Percentiles rank a stretch among this genome's conserved stretches.
phyloP scores from a whole-genome alignment of 2,797 vertebrate species.

The Cichlasoma orientale region DNA sequence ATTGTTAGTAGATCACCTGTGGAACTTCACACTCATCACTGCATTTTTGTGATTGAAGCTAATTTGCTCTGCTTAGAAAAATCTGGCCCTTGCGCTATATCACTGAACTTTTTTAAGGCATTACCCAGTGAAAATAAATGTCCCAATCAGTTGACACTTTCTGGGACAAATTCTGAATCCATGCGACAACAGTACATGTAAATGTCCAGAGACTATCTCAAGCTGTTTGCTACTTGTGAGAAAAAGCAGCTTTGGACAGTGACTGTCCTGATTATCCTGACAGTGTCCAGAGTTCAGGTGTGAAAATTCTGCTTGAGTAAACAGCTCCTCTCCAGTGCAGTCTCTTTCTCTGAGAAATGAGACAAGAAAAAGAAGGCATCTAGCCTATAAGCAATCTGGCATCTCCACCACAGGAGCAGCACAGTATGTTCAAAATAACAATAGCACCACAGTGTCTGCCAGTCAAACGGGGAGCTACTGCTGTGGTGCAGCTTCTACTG shows the following conservation, averaged over 20 bases:
- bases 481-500: conserved; percentile 55
- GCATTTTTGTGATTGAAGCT: no score
- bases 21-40: no score
- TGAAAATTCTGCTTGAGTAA: conserved; percentile 15
- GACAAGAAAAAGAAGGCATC: conserved; percentile 23
- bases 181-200: background rate
- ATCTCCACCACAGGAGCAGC: conserved; percentile 60
- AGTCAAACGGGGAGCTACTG: conserved; percentile 49
- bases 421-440: conserved; percentile 77
- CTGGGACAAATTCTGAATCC: background rate
- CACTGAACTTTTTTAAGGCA: background rate
- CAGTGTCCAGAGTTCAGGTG: background rate
- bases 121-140: background rate
- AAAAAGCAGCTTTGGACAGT: background rate
- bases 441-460: conserved; percentile 57
- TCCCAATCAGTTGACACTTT: background rate
- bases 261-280: background rate
- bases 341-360: conserved; percentile 16
- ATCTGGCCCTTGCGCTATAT: background rate
- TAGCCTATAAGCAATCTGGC: conserved; percentile 43
- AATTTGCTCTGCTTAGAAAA: no score
- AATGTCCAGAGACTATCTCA: background rate
- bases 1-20: background rate
- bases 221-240: background rate
- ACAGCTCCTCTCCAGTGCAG: conserved; percentile 50